Percentiles rank a stretch among this genome's conserved stretches.
These are phyloP conservation scores for Ophion slaviceki DNA, from an alignment of 2,888 invertebrate genomes.

Conservation along the genomic window DNA sequence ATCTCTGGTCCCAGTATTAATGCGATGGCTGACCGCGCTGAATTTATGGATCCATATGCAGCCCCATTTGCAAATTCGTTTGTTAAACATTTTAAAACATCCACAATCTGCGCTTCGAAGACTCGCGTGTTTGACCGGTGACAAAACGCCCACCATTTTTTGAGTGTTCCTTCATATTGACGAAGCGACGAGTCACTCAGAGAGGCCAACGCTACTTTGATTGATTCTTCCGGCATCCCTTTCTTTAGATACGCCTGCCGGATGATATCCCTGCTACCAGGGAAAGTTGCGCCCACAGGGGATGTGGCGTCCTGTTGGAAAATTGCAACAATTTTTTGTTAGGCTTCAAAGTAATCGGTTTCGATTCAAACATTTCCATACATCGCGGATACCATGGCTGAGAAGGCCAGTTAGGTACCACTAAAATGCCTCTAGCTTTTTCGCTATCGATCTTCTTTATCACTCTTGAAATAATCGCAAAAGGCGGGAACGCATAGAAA, in stretches of 20 bases:
- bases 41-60: slow-evolving; percentile 57
- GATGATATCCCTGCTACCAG: slow-evolving; percentile 55
- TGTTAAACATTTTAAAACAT: slow-evolving; percentile 56
- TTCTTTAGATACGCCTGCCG: slow-evolving; percentile 42
- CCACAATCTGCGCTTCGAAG: slow-evolving; percentile 36
- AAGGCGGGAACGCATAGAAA: slow-evolving; percentile 65
- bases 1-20: slow-evolving; percentile 60
- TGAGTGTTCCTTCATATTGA: slow-evolving; percentile 48
- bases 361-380: slow-evolving; percentile 35
- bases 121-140: slow-evolving; percentile 21
- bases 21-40: slow-evolving; percentile 50
- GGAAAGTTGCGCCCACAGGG: slow-evolving; percentile 48
- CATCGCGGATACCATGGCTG: slow-evolving; percentile 32
- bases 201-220: slow-evolving; percentile 33
- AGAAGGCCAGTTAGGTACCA: neutral
- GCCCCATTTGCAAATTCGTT: slow-evolving; percentile 48
- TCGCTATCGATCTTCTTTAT: slow-evolving; percentile 38
- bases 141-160: slow-evolving; percentile 56
- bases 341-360: slow-evolving; percentile 41
- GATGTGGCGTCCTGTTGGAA: slow-evolving; percentile 46
- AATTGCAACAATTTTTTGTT: slow-evolving; percentile 25
- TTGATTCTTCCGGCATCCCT: slow-evolving; percentile 44
- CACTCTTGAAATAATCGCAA: slow-evolving; percentile 36
- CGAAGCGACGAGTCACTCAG: slow-evolving; percentile 44
- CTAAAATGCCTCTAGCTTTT: slow-evolving; percentile 37